phyloP scores from a whole-genome alignment of 2,113 vertebrate genomes.

The Lota lota region DNA sequence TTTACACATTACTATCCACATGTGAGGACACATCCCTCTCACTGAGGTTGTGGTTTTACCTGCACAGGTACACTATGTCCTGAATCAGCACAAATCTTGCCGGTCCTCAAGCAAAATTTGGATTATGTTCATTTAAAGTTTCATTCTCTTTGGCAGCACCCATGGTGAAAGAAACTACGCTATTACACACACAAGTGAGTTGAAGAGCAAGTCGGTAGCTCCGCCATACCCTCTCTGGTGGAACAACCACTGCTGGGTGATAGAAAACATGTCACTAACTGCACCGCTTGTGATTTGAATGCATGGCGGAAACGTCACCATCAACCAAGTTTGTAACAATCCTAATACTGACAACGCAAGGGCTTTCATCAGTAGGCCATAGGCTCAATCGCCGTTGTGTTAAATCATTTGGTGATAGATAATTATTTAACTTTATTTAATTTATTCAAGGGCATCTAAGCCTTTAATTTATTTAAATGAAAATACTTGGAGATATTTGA shows the following conservation, averaged over 20 bases:
- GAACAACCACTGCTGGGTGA: too few relatives aligned
- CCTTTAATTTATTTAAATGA: too few relatives aligned
- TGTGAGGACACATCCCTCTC: constrained; percentile 14
- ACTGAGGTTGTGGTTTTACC: constrained; percentile 6
- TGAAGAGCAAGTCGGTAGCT: constrained; percentile 1
- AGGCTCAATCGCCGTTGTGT: too few relatives aligned
- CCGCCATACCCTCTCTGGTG: too few relatives aligned
- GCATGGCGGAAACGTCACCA: background rate
- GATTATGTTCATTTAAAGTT: background rate
- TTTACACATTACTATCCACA: background rate
- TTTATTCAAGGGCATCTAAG: too few relatives aligned
- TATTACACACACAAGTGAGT: background rate
- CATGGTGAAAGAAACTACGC: background rate
- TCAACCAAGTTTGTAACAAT: too few relatives aligned
- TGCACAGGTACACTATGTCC: constrained; percentile 17
- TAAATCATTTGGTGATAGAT: too few relatives aligned
- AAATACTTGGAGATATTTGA: too few relatives aligned
- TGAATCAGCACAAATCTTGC: constrained; percentile 16
- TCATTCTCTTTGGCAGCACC: background rate
- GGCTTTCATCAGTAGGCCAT: background rate
- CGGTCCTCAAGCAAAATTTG: background rate
- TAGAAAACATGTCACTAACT: too few relatives aligned
- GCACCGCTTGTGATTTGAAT: too few relatives aligned
- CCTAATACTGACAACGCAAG: background rate
- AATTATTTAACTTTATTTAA: too few relatives aligned